Base-by-base conservation (phyloP, 2,888 invertebrate genomes). In the Melanophora roralis region DNA sequence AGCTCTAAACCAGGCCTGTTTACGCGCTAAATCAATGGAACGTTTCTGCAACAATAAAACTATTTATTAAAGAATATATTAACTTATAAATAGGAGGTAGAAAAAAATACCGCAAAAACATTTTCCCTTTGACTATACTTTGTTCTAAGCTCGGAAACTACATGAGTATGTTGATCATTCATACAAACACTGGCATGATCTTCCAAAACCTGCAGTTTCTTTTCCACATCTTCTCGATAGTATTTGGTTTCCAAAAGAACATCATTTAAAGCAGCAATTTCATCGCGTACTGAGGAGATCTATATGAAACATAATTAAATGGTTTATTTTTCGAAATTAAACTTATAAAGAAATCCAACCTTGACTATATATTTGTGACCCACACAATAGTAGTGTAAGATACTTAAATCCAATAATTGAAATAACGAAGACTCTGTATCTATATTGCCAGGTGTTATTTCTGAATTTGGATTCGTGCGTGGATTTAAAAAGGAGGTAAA, bases 1-100 rank as follows among this genome's bases (percentile, higher is more conserved):
- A 0, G 92, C 92, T 40, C 92, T 90, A 21, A 93, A 91, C 93
- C 94, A 94, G 9, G 93, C 92, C 90, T 93, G 92, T 82, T 93
- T 93, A 40, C 93, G 90, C 0, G 93, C 91, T 84, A 93, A 91
- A 76, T 93, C 93, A 11, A 91, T 91, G 2, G 93, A 89, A 84
- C 90, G 88, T 81, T 89, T 88, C 90, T 90, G 38, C 12, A 67
- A 19, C 1, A 68, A 21, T 27, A 7, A 45, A 27, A 23, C 47
- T 4, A 23, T 14, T 69, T 16, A 64, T 47, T 43, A 36, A 53
- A 14, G 16, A 53, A 51, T 2, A 12, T 11, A 14, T 47, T 27
- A 51, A n/a, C 1, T 0, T 59, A 11, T 8, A 21, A 51, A 12
- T 49, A 40, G 14, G 23, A 12, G 7, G 11, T 34, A 36, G 0